phyloP scores from a whole-genome alignment of 2,113 vertebrate species.

The Oryzias curvinotus region DNA sequence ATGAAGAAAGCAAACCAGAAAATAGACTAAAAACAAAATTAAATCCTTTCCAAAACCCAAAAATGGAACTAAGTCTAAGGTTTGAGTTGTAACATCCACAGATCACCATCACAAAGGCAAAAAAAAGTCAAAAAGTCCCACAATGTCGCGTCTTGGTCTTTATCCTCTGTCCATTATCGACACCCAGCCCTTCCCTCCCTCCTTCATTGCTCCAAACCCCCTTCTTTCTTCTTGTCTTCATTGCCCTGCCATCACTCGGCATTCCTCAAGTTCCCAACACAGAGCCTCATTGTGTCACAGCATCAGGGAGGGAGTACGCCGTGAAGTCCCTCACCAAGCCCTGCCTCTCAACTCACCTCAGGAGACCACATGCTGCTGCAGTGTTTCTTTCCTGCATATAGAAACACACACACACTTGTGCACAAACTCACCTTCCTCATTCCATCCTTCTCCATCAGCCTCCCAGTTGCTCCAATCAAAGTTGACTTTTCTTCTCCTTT shows the following conservation, averaged over 20 bases:
- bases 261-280: constrained; percentile 73
- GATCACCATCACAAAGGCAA: constrained; percentile 1
- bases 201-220: constrained; percentile 23
- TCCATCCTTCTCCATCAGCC: constrained; percentile 38
- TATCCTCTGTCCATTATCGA: constrained; percentile 14
- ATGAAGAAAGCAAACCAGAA: neutral
- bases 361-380: constrained; percentile 60
- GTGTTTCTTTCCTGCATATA: constrained; percentile 22
- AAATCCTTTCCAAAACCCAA: no score
- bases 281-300: constrained; percentile 74
- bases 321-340: constrained; percentile 55
- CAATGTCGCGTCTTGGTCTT: constrained; percentile 12
- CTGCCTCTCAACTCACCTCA: constrained; percentile 66
- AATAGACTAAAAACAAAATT: neutral
- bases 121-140: constrained; percentile 4
- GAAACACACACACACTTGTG: constrained; percentile 19
- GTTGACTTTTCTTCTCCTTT: constrained; percentile 41
- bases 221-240: constrained; percentile 34
- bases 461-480: constrained; percentile 26
- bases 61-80: neutral
- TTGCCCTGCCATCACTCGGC: constrained; percentile 62
- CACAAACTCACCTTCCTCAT: constrained; percentile 22
- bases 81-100: neutral
- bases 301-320: constrained; percentile 53
- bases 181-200: constrained; percentile 12